phyloP scores from a whole-genome alignment of 1,140 invertebrate genomes.

The Cecropterus lyciades region DNA sequence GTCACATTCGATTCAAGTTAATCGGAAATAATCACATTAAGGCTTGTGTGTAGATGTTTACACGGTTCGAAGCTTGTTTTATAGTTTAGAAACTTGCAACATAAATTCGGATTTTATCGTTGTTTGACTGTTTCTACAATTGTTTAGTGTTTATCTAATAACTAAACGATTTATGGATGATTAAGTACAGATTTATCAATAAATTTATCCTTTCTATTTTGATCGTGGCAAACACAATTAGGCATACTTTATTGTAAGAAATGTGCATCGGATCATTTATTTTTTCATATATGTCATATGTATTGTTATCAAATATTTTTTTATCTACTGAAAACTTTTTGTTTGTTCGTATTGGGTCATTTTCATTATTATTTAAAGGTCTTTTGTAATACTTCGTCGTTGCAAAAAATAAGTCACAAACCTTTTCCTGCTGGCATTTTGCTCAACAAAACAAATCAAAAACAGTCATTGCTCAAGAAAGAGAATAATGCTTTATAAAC shows the following conservation, averaged over 20 bases:
- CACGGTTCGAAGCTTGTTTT: constrained; percentile 42
- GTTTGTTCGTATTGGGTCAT: too few relatives aligned
- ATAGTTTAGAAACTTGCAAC: constrained; percentile 10
- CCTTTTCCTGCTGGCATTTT: not conserved
- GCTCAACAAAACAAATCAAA: not conserved
- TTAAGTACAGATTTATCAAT: constrained; percentile 4
- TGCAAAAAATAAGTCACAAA: not conserved
- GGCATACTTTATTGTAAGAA: too few relatives aligned
- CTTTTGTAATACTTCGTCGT: not conserved
- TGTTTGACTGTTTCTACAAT: constrained; percentile 33
- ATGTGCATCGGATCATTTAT: too few relatives aligned
- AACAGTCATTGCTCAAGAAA: not conserved
- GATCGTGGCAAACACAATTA: too few relatives aligned
- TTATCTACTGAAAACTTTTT: too few relatives aligned
- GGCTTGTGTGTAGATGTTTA: constrained; percentile 45
- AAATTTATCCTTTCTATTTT: not conserved
- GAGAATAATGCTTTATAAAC: constrained; percentile 3
- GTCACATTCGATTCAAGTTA: constrained; percentile 58
- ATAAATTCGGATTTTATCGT: constrained; percentile 37
- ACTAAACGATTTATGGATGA: constrained; percentile 33
- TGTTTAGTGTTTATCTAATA: constrained; percentile 33
- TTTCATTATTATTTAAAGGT: too few relatives aligned
- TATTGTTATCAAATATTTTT: too few relatives aligned
- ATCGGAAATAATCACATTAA: constrained; percentile 66
- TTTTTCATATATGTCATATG: too few relatives aligned